Evolutionary conservation across 2,888 invertebrate species (phyloP).

Genomic region (Plusia festucae): DNA sequence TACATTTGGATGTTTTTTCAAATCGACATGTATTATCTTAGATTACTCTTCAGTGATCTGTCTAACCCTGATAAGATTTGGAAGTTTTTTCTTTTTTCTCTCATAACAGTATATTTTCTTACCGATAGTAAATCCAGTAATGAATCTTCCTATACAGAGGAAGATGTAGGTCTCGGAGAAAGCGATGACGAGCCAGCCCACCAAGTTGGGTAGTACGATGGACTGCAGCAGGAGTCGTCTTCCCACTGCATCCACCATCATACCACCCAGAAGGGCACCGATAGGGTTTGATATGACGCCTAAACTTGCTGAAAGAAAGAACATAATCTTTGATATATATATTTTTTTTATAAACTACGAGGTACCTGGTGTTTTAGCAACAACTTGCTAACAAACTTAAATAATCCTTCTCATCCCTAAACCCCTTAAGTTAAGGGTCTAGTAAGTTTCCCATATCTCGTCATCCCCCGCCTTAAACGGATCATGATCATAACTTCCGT

Average conservation of each 20-base stretch:
- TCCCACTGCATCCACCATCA: constrained; percentile 91
- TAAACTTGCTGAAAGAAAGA: constrained; percentile 89
- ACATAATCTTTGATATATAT: background rate
- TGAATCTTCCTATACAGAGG: constrained; percentile 91
- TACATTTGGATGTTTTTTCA: constrained; percentile 24
- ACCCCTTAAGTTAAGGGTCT: constrained; percentile 5
- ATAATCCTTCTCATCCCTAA: background rate
- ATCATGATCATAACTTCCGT: constrained; percentile 35
- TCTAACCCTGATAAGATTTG: background rate
- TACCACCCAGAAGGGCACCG: constrained; percentile 91
- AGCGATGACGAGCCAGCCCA: constrained; percentile 92
- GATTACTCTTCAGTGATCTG: background rate
- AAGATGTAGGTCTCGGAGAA: constrained; percentile 90
- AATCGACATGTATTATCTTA: background rate
- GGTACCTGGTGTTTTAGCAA: too few relatives aligned
- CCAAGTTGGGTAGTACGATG: constrained; percentile 91
- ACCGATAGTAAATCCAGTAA: constrained; percentile 92
- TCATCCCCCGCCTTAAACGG: constrained; percentile 9
- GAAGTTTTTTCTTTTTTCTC: background rate
- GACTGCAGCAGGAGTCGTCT: constrained; percentile 91
- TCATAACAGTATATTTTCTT: constrained; percentile 53
- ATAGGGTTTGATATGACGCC: constrained; percentile 93
- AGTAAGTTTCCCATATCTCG: constrained; percentile 18
- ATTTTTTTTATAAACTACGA: background rate
- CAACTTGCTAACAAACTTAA: background rate